These are phyloP conservation scores for Eupithecia insigniata DNA, from an alignment of 2,888 invertebrate genomes.

Conservation along the genomic window DNA sequence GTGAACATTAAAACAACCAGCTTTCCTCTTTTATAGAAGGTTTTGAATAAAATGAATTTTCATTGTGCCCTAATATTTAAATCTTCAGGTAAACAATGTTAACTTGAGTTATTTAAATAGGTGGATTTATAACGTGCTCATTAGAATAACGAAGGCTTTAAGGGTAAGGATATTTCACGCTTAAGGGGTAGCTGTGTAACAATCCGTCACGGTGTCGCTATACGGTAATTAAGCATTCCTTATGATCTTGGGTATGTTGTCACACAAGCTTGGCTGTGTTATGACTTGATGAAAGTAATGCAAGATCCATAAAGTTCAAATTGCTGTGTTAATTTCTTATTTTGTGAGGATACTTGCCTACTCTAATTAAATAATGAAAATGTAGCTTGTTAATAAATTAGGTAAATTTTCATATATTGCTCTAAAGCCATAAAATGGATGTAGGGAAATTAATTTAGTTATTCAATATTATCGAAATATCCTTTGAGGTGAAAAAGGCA, in stretches of 20 bases:
- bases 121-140: slow-evolving; percentile 22
- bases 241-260: slow-evolving; percentile 19
- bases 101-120: neutral
- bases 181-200: slow-evolving; percentile 17
- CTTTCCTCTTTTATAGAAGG: neutral
- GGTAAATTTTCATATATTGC: neutral
- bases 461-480: neutral
- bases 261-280: neutral
- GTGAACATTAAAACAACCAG: slow-evolving; percentile 1
- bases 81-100: slow-evolving; percentile 1
- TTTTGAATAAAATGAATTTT: slow-evolving; percentile 1
- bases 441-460: neutral
- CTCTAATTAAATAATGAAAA: neutral
- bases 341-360: neutral
- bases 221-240: slow-evolving; percentile 29
- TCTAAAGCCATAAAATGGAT: neutral
- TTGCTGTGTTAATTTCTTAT: neutral
- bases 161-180: slow-evolving; percentile 20
- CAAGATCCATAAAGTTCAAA: slow-evolving; percentile 9
- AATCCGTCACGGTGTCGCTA: slow-evolving; percentile 14
- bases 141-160: slow-evolving; percentile 31
- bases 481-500: neutral
- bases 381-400: neutral
- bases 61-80: neutral
- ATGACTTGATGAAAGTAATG: slow-evolving; percentile 2